These are phyloP conservation scores for Gastracanthus pulcherrimus DNA, from an alignment of 2,888 invertebrate species.

Conservation along the genomic window DNA sequence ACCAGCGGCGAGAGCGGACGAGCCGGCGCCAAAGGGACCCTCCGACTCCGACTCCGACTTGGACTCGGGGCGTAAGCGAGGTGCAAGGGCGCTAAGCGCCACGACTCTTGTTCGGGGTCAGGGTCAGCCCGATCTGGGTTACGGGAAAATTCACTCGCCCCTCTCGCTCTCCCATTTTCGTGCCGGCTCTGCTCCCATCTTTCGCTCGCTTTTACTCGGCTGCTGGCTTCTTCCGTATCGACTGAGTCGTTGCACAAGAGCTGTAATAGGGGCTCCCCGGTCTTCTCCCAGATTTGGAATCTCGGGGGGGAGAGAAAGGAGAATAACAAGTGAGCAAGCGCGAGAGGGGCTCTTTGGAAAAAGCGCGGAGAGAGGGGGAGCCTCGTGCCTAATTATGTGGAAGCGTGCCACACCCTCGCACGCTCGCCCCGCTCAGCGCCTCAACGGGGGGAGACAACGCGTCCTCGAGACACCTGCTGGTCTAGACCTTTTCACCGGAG, in stretches of 20 bases:
- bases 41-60: conserved; percentile 60
- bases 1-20: conserved; percentile 59
- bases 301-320: conserved; percentile 62
- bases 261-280: conserved; percentile 55
- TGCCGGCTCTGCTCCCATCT: no score
- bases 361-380: conserved; percentile 58
- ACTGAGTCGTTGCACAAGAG: conserved; percentile 56
- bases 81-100: conserved; percentile 70
- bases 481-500: conserved; percentile 64
- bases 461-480: conserved; percentile 66
- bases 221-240: conserved; percentile 61
- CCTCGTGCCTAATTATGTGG: conserved; percentile 67
- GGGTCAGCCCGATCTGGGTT: conserved; percentile 64
- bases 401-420: conserved; percentile 62
- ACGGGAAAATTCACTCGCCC: conserved; percentile 43
- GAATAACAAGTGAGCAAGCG: neutral
- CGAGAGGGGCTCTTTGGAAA: neutral
- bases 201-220: neutral
- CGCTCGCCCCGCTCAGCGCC: neutral
- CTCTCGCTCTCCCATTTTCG: neutral
- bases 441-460: conserved; percentile 8
- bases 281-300: conserved; percentile 66
- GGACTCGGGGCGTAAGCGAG: conserved; percentile 55
- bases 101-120: conserved; percentile 72
- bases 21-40: conserved; percentile 69